These are phyloP conservation scores for Phaedon cochleariae DNA, from an alignment of 2,888 invertebrate species.

Conservation along the genomic window DNA sequence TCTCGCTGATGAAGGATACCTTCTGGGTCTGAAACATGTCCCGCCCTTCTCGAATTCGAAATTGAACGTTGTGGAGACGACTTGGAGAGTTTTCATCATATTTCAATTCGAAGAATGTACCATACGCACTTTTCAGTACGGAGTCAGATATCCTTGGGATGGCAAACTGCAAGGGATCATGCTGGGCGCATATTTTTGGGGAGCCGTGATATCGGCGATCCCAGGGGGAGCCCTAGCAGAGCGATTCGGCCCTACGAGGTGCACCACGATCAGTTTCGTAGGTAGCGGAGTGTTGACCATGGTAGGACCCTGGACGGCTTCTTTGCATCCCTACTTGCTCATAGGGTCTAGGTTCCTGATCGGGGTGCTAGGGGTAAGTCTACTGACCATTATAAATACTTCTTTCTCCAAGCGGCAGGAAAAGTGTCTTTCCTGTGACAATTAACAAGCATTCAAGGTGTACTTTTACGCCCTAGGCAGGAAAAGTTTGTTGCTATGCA, in stretches of 20 bases:
- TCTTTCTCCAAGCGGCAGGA: too few relatives aligned
- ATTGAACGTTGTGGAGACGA: too few relatives aligned
- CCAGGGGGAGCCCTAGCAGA: slow-evolving; percentile 74
- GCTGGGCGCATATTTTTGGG: slow-evolving; percentile 75
- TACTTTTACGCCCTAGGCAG: too few relatives aligned
- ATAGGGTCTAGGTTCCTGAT: slow-evolving; percentile 68
- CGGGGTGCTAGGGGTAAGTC: slow-evolving; percentile 70
- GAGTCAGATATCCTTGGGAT: slow-evolving; percentile 67
- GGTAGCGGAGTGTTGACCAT: slow-evolving; percentile 68
- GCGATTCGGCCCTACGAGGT: slow-evolving; percentile 68
- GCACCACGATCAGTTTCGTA: slow-evolving; percentile 66
- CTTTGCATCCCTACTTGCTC: slow-evolving; percentile 64
- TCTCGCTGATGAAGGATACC: too few relatives aligned
- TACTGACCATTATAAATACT: background rate
- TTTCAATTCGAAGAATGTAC: too few relatives aligned
- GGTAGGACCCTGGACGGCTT: slow-evolving; percentile 69
- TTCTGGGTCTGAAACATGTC: too few relatives aligned
- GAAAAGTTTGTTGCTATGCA: too few relatives aligned
- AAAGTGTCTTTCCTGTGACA: too few relatives aligned
- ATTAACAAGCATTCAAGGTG: too few relatives aligned
- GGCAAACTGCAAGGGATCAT: slow-evolving; percentile 70
- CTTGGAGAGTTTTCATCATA: too few relatives aligned
- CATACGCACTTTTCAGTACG: slow-evolving; percentile 63
- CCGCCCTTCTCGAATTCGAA: too few relatives aligned
- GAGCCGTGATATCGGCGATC: slow-evolving; percentile 73